A percentile compares a stretch with the other conserved stretches of the same genome.
Evolutionary conservation across 2,888 invertebrate genomes (phyloP).

Genomic region (Conchocele bisecta): DNA sequence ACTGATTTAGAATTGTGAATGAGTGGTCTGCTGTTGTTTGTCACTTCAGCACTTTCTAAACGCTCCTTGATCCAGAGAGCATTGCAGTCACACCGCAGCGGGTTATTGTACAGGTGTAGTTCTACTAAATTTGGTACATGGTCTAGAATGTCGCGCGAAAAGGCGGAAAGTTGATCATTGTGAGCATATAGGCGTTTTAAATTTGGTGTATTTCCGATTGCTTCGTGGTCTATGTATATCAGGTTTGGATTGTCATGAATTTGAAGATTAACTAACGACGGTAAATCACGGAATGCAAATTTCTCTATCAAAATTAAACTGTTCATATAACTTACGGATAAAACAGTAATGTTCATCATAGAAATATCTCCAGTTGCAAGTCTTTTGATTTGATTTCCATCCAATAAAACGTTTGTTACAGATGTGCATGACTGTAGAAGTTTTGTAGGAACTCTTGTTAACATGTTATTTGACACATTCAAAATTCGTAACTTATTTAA

Average conservation of each 20-base stretch:
- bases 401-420: slow-evolving; percentile 53
- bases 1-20: slow-evolving; percentile 76
- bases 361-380: slow-evolving; percentile 44
- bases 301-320: slow-evolving; percentile 80
- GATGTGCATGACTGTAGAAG: slow-evolving; percentile 26
- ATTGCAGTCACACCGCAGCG: slow-evolving; percentile 84
- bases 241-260: slow-evolving; percentile 84
- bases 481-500: slow-evolving; percentile 51
- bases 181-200: slow-evolving; percentile 90
- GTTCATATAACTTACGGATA: slow-evolving; percentile 81
- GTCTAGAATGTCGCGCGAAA: slow-evolving; percentile 76
- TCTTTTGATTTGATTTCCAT: slow-evolving; percentile 56
- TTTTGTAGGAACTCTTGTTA: slow-evolving; percentile 50
- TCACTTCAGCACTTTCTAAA: slow-evolving; percentile 29
- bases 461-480: slow-evolving; percentile 58
- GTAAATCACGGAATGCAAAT: slow-evolving; percentile 82
- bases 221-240: slow-evolving; percentile 83
- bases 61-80: slow-evolving; percentile 74
- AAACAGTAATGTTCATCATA: slow-evolving; percentile 74
- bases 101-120: slow-evolving; percentile 82
- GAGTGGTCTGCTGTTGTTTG: slow-evolving; percentile 44
- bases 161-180: slow-evolving; percentile 84
- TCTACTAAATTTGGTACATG: slow-evolving; percentile 75
- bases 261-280: slow-evolving; percentile 78
- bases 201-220: slow-evolving; percentile 80